Evolutionary conservation across 1,140 invertebrate species (phyloP).

Genomic region (Periplaneta americana): DNA sequence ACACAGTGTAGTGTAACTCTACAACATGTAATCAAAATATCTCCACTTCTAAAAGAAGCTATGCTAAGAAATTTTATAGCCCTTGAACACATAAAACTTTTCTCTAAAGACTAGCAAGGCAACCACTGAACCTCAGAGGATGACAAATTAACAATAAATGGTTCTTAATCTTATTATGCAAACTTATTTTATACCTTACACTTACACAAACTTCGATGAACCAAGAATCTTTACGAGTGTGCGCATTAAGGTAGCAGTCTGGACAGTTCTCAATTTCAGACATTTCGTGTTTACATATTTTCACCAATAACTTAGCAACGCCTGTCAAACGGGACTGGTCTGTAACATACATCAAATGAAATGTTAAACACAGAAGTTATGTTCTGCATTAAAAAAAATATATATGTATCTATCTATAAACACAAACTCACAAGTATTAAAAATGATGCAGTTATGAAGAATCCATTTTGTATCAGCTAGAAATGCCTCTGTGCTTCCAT

Average conservation of each 20-base stretch:
- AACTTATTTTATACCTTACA: slow-evolving; percentile 22
- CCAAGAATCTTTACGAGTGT: slow-evolving; percentile 75
- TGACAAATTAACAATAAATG: too few species aligned
- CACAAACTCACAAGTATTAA: slow-evolving; percentile 68
- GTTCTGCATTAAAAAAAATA: too few species aligned
- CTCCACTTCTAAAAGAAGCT: too few species aligned
- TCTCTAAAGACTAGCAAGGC: too few species aligned
- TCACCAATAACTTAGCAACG: slow-evolving; percentile 72
- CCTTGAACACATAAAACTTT: too few species aligned
- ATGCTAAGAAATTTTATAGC: too few species aligned
- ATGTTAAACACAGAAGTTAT: too few species aligned
- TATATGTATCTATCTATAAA: too few species aligned
- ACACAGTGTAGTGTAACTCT: too few species aligned
- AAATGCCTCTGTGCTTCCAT: slow-evolving; percentile 86
- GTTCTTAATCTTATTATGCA: too few species aligned
- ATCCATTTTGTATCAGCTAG: slow-evolving; percentile 88
- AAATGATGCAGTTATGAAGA: slow-evolving; percentile 85
- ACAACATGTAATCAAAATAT: too few species aligned
- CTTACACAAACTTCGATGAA: slow-evolving; percentile 84
- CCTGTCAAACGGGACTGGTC: slow-evolving; percentile 70
- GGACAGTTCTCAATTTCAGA: slow-evolving; percentile 91
- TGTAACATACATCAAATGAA: slow-evolving; percentile 37
- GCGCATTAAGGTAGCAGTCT: slow-evolving; percentile 83
- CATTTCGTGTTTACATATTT: slow-evolving; percentile 80
- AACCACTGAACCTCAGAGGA: too few species aligned